Conservation (phyloP, 2,888 invertebrate genomes). For the Homarus gammarus region DNA sequence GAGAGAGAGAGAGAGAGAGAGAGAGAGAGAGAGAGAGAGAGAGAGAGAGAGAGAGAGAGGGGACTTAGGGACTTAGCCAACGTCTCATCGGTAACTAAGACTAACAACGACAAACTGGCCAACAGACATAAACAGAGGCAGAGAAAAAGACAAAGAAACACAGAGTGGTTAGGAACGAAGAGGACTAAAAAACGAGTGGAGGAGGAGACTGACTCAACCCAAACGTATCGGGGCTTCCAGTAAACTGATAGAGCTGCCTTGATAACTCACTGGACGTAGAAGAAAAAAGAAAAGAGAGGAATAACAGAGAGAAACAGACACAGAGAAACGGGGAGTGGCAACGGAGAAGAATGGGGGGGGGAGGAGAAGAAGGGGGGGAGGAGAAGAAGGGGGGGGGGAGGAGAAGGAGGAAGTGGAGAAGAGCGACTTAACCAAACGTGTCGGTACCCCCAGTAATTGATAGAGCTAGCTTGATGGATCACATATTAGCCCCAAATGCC, state of each 20-base stretch:
- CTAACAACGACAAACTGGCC: neutral
- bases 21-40: slow-evolving; percentile 41
- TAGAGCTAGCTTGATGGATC: slow-evolving; percentile 29
- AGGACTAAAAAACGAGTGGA: neutral
- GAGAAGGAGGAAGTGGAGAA: neutral
- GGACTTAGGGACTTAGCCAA: neutral
- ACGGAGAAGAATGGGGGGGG: neutral
- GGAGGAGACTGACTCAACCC: no score
- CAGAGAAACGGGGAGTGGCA: neutral
- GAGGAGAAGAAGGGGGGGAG: neutral
- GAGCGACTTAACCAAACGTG: neutral
- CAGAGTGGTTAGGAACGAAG: no score
- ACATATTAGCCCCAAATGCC: slow-evolving; percentile 35
- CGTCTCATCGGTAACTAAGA: no score
- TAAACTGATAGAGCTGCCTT: no score
- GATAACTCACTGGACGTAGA: no score
- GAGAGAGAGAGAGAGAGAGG: slow-evolving; percentile 21
- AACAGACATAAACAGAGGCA: no score
- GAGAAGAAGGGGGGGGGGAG: neutral
- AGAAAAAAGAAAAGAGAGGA: no score
- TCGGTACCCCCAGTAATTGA: slow-evolving; percentile 22
- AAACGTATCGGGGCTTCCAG: no score
- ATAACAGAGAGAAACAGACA: no score
- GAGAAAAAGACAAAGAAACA: no score
- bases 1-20: slow-evolving; percentile 23